Base-by-base conservation (phyloP, 2,888 invertebrate species). In the Tetranychus truncatus region DNA sequence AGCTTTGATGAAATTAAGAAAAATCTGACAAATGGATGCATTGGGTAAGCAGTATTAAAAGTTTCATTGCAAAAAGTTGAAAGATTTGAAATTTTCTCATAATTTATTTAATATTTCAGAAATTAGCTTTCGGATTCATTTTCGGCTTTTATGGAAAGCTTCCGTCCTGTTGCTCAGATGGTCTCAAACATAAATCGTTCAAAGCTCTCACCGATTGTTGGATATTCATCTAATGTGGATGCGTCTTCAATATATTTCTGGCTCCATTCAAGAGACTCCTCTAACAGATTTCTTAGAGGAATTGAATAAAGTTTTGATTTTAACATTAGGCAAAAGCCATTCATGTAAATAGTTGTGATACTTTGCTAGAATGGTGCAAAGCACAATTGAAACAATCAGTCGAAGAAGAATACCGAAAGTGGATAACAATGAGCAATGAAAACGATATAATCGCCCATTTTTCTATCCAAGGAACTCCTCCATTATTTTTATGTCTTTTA, bases 151-250 rank as follows among this genome's bases (percentile, higher is more conserved):
- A 90, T 95, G 5, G 92, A 95, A 82, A 92, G 92, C 83, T 96
- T 96, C 83, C 88, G 92, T 78, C 89, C 90, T 18, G 90, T 92
- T 77, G 95, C 95, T 0, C 95, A 96, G 85, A 95, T 96, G 92
- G 91, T 95, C 0, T 91, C 95, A 0, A 91, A 95, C 75, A 89
- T 91, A 82, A 84, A 83, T 9, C 90, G 94, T 80, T 88, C 91
- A 0, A 89, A 90, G 81, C 91, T 96, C 89, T 83, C 94, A 74
- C 96, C 96, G 0, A 91, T 96, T 20, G 93, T 95, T 0, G 95
- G 95, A 80, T 92, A 93, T 81, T 91, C 95, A 97, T 81, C 85
- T 99, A n/a, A 97, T 99, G 96, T 97, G 97, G 96, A 91, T 95
- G 24, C 84, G 97, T 21, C 84, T 99, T 71, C 97, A 99, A 84